Conservation (phyloP, 1,140 invertebrate genomes). For the Aricia agestis region DNA sequence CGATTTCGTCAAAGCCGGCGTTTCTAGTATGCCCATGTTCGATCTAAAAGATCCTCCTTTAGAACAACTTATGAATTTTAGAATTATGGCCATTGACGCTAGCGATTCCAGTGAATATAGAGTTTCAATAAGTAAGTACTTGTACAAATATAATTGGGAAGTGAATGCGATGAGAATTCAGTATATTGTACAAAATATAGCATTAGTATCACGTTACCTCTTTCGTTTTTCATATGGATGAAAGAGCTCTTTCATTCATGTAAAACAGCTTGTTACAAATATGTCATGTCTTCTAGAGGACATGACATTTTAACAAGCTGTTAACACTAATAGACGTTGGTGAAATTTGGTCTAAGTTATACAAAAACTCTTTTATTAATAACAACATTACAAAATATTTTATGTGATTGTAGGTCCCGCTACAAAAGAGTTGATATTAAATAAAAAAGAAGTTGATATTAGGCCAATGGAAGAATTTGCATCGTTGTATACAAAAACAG, state of each 20-base stretch:
- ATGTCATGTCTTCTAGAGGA: too few relatives aligned
- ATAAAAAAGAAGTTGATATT: constrained; percentile 23
- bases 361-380: too few relatives aligned
- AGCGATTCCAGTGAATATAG: constrained; percentile 20
- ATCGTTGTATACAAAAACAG: constrained; percentile 30
- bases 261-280: too few relatives aligned
- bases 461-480: constrained; percentile 32
- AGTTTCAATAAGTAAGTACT: constrained; percentile 29
- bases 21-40: constrained; percentile 31
- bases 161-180: too few relatives aligned
- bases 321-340: too few relatives aligned
- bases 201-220: too few relatives aligned
- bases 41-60: constrained; percentile 34
- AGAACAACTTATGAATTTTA: constrained; percentile 35
- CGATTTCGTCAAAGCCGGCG: constrained; percentile 25
- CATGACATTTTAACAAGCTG: too few relatives aligned
- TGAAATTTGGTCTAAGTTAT: too few relatives aligned
- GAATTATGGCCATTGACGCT: constrained; percentile 22
- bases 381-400: too few relatives aligned
- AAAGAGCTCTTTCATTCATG: too few relatives aligned
- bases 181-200: too few relatives aligned
- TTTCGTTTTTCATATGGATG: too few relatives aligned
- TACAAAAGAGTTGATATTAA: constrained; percentile 5
- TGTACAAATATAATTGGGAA: background rate
- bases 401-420: constrained; percentile 22